A percentile compares a stretch with the other conserved stretches of the same genome.
Conservation (phyloP, 2,888 invertebrate genomes). For the Ochropleura plecta region DNA sequence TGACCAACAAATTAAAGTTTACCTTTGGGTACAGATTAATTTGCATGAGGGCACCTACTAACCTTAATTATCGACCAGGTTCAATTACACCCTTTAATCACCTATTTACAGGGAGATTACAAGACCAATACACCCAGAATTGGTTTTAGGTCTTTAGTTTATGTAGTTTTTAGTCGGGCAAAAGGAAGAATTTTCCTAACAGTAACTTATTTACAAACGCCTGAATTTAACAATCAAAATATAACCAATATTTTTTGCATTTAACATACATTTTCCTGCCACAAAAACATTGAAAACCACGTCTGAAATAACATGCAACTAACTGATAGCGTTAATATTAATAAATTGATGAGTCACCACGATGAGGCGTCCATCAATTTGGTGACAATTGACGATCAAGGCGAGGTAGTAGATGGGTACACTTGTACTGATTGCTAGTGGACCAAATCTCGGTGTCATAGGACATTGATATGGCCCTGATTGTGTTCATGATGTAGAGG, state of each 20-base stretch:
- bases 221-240: neutral
- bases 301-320: neutral
- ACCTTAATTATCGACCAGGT: neutral
- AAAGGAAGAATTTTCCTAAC: neutral
- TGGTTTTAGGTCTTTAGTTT: no score
- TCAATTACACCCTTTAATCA: neutral
- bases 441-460: slow-evolving; percentile 27
- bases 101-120: neutral
- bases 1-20: neutral
- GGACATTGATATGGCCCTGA: slow-evolving; percentile 22
- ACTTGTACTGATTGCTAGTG: slow-evolving; percentile 23
- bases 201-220: neutral
- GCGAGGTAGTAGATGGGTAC: slow-evolving; percentile 29
- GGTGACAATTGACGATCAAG: slow-evolving; percentile 67
- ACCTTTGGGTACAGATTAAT: neutral
- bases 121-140: neutral
- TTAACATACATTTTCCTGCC: neutral
- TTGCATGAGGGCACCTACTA: neutral
- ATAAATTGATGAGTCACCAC: slow-evolving; percentile 54
- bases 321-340: slow-evolving; percentile 29
- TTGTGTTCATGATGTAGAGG: neutral
- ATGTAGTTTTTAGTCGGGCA: neutral
- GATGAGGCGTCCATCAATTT: slow-evolving; percentile 53
- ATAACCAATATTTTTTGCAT: neutral
- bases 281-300: slow-evolving; percentile 26